These are phyloP conservation scores for Masticophis lateralis DNA, from an alignment of 2,797 vertebrate genomes.

Conservation along the genomic window DNA sequence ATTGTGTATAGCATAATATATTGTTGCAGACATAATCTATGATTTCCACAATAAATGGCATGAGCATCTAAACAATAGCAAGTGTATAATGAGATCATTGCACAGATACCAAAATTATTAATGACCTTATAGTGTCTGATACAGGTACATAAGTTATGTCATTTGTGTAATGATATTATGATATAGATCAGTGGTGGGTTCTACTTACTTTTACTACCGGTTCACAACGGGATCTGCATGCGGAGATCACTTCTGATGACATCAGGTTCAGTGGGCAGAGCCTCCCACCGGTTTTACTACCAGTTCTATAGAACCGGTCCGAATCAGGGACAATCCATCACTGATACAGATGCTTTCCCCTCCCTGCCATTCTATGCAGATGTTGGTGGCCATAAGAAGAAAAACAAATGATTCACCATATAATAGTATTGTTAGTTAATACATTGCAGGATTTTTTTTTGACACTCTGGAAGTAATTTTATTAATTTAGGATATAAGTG, in stretches of 20 bases:
- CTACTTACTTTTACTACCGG: too few species aligned
- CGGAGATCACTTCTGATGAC: too few species aligned
- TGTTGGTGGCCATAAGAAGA: neutral
- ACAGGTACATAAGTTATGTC: neutral
- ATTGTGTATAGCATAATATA: neutral
- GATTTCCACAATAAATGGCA: neutral
- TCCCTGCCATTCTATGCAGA: neutral
- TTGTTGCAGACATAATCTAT: neutral
- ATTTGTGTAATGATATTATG: neutral
- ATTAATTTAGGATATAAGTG: neutral
- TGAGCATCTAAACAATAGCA: neutral
- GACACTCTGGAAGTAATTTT: neutral
- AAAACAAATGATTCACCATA: neutral
- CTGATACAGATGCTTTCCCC: neutral
- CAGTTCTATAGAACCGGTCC: too few species aligned
- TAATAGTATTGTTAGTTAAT: neutral
- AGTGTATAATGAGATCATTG: neutral
- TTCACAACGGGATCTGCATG: too few species aligned
- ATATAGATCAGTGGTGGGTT: neutral
- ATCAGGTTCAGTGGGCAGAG: too few species aligned
- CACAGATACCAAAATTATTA: neutral
- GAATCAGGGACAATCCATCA: too few species aligned
- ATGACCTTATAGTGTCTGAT: neutral
- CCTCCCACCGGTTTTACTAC: too few species aligned
- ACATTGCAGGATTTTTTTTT: neutral